Evolutionary conservation across 2,888 invertebrate species (phyloP), one percentile per base, ranked within the genome.

Genomic region (Nomada flava): DNA sequence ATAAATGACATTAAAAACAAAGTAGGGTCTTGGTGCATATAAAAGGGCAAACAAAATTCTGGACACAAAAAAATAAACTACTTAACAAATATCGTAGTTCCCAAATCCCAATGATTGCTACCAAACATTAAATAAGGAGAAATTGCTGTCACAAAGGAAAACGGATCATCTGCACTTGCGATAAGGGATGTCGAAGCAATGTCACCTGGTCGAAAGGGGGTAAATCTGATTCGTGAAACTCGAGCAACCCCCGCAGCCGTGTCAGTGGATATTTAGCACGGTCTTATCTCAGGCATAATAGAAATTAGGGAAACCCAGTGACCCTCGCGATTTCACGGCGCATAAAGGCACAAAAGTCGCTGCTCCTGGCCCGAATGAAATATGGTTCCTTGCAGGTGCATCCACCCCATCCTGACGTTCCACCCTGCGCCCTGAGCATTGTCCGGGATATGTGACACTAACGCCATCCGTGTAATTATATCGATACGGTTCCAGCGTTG

Each of bases 401-500:
- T 77, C 50, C 68, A 76, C 83, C 77, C 86, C 70, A 77, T 53
- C 82, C 74, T 79, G 74, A 74, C 59, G 9, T 29, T 9, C 15
- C n/a, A 59, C 76, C 67, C 80, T 76, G 70, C 78, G 64, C 65
- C 82, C 82, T 78, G 11, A 7, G 13, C 47, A 88, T 89, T 90
- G 88, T 91, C 84, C 86, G 84, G 84, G 88, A 90, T 80, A 78
- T 89, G 90, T 89, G 91, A 90, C 89, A 87, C 90, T 88, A 87
- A 91, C 89, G 86, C 89, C 86, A 75, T 85, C 89, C 91, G 90
- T 91, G 90, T 91, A 91, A 91, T 91, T 91, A 91, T 91, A 87
- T 85, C 86, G 89, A 90, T 88, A 90, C 86, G 89, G 84, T 88
- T 82, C 79, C 79, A 53, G 76, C 84, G 84, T 89, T 84, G 89